phyloP scores from a whole-genome alignment of 1,140 invertebrate genomes.

The Diprion similis region DNA sequence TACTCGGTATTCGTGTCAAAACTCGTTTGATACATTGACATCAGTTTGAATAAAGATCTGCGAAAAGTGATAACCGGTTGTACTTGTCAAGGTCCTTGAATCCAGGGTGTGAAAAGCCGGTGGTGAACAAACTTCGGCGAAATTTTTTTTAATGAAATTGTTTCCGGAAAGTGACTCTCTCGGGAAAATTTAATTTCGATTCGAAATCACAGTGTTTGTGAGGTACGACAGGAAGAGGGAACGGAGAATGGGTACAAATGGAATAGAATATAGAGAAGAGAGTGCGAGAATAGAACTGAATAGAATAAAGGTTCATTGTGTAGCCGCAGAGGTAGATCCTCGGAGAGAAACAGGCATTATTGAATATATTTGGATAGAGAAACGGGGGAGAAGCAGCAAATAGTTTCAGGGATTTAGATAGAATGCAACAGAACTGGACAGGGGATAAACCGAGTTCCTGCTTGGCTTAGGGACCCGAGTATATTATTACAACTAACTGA shows the following conservation, averaged over 20 bases:
- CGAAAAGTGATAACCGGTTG: constrained; percentile 39
- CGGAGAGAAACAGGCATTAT: background rate
- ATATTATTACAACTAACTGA: background rate
- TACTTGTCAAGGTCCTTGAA: no score
- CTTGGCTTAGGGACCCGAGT: no score
- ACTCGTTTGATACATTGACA: constrained; percentile 39
- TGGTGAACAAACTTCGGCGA: constrained; percentile 11
- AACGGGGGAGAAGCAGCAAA: background rate
- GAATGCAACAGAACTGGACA: background rate
- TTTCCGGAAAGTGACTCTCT: no score
- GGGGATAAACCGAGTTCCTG: no score
- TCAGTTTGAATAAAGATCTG: constrained; percentile 52
- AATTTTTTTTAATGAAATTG: no score
- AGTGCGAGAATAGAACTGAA: background rate
- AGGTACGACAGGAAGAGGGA: no score
- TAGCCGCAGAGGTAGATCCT: background rate
- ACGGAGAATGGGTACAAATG: background rate
- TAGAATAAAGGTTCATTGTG: background rate
- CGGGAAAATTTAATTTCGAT: no score
- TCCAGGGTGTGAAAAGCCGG: constrained; percentile 13
- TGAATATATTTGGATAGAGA: background rate
- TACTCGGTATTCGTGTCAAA: background rate
- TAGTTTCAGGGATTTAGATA: background rate
- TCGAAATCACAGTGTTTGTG: no score
- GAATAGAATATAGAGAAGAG: background rate